These are phyloP conservation scores for Phrixothrix hirtus DNA, from an alignment of 2,888 invertebrate genomes.

Conservation along the genomic window DNA sequence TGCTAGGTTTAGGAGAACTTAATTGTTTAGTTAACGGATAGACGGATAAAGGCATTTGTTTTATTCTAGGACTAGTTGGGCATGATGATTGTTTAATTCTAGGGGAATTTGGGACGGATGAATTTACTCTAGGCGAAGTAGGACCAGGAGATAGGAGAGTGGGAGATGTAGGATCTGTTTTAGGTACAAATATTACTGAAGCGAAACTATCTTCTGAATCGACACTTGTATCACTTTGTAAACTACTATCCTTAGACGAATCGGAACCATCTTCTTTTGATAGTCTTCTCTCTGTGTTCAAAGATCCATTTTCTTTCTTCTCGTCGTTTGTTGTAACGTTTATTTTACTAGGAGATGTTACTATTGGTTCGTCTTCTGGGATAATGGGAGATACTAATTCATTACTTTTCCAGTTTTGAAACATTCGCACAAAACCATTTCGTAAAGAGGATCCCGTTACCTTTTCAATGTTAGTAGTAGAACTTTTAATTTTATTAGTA, in stretches of 20 bases:
- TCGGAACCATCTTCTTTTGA: conserved; percentile 88
- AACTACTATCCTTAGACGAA: conserved; percentile 84
- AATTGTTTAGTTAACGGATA: conserved; percentile 66
- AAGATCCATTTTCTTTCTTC: conserved; percentile 42
- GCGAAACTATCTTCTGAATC: conserved; percentile 94
- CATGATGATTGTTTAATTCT: conserved; percentile 72
- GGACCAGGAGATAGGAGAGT: conserved; percentile 65
- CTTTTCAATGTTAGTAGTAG: conserved; percentile 81
- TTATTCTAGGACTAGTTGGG: conserved; percentile 67
- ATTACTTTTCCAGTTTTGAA: conserved; percentile 77
- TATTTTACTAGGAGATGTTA: conserved; percentile 29
- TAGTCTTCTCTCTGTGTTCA: conserved; percentile 66
- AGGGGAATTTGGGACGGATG: conserved; percentile 79
- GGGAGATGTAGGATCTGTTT: conserved; percentile 72
- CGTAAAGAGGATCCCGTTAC: conserved; percentile 71
- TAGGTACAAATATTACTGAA: conserved; percentile 89
- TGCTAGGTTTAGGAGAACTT: conserved; percentile 62
- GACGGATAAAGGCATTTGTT: conserved; percentile 61
- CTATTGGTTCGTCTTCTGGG: conserved; percentile 46
- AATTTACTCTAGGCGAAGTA: conserved; percentile 65
- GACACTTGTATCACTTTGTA: conserved; percentile 92
- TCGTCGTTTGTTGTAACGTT: conserved; percentile 39
- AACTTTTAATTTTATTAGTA: conserved; percentile 81
- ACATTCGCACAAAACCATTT: conserved; percentile 79
- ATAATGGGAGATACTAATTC: conserved; percentile 55